Base-by-base conservation (phyloP, 1,140 invertebrate genomes). In the Choristoneura fumiferana region DNA sequence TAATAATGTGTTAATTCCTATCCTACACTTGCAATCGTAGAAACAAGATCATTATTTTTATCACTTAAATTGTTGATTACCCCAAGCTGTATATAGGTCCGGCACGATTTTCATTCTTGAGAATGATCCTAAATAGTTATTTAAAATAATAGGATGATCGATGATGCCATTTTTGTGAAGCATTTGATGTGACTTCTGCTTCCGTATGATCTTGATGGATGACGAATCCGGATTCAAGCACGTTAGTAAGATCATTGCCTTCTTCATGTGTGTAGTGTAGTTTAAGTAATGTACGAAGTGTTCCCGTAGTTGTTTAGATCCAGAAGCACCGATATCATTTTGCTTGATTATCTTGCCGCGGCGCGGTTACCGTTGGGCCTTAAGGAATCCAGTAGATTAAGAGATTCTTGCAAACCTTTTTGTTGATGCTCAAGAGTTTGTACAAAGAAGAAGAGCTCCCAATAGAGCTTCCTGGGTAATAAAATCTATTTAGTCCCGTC, bases 91-190 rank as follows among this genome's bases (percentile, higher is more conserved):
- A 29, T 33, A 13, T 29, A 49, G n/a, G n/a, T 13, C 17, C 22
- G 17, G 43, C 43, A 49, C 43, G 43, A 49, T 49, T 49, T 33
- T 22, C 9, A 22, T 8, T 49, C 22, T 49, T 6, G 29, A 29
- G 39, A 33, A 49, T 33, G 22, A 18, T 49, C 43, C 18, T 12
- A 49, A 49, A 49, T 49, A 49, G 29, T 49, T 29, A 12, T 22
- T 29, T 49, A 29, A n/a, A 49, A 49, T 49, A 49, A 49, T 29
- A 33, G 43, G 43, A 49, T 49, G 43, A 29, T 14, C 43, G 43
- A 49, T 49, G 43, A 49, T 49, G 43, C 43, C 22, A 49, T 49
- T 49, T 33, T 29, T 29, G 22, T 29, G 22, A 29, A 29, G 22
- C 22, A 29, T 29, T 17, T 29, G 43, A 49, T 22, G 43, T 49